A percentile compares a stretch with the other conserved stretches of the same genome.
These are phyloP conservation scores for Melanotaenia parkinsoni DNA, from an alignment of 2,797 vertebrate species.

Conservation along the genomic window DNA sequence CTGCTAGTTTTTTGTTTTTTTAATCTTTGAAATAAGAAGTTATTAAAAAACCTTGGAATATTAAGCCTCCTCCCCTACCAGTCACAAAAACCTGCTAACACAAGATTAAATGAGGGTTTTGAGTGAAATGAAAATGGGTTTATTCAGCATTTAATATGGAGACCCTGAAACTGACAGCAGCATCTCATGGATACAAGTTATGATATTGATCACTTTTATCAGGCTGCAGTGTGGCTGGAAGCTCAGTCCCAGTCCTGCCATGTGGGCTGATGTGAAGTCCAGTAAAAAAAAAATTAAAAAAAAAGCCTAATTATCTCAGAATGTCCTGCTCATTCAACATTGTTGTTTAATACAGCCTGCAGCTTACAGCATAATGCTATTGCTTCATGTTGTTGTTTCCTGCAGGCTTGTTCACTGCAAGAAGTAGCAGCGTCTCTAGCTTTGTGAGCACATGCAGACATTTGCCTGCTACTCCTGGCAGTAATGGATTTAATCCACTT, in stretches of 20 bases:
- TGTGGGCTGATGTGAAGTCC: background rate
- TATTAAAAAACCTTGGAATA: background rate
- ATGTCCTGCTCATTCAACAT: background rate
- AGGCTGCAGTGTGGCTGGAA: background rate
- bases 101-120: background rate
- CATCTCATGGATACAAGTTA: background rate
- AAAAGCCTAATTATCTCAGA: background rate
- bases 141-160: background rate
- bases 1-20: background rate
- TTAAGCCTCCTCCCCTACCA: background rate
- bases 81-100: background rate
- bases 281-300: background rate
- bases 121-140: background rate
- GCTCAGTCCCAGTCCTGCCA: background rate
- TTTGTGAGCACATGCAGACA: background rate
- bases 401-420: background rate
- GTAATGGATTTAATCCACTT: too few relatives aligned
- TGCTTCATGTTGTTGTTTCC: background rate
- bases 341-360: background rate
- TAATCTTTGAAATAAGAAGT: too few relatives aligned
- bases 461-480: too few relatives aligned
- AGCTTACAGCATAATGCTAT: background rate
- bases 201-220: background rate
- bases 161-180: background rate
- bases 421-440: background rate